These are phyloP conservation scores for Contarinia nasturtii DNA, from an alignment of 1,140 invertebrate genomes.

Conservation along the genomic window DNA sequence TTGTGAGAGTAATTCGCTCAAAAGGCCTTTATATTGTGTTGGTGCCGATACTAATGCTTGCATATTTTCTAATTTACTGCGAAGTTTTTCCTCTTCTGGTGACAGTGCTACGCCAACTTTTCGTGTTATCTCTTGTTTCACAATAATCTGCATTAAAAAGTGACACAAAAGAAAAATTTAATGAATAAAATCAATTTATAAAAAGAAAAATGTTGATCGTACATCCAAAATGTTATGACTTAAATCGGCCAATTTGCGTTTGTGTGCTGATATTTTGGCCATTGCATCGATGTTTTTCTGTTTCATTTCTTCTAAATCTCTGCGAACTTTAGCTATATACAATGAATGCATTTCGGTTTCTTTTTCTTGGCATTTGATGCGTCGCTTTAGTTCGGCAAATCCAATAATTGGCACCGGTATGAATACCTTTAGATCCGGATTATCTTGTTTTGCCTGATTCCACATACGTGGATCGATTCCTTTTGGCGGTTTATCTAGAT, in stretches of 20 bases:
- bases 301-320: slow-evolving; percentile 55
- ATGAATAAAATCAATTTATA: neutral
- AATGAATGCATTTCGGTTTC: slow-evolving; percentile 60
- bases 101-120: slow-evolving; percentile 70
- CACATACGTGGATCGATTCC: slow-evolving; percentile 62
- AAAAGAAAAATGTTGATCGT: slow-evolving; percentile 7
- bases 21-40: slow-evolving; percentile 76
- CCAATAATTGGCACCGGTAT: slow-evolving; percentile 87
- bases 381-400: slow-evolving; percentile 55
- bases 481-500: slow-evolving; percentile 67
- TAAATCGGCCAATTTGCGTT: slow-evolving; percentile 51
- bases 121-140: slow-evolving; percentile 66
- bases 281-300: slow-evolving; percentile 47
- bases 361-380: slow-evolving; percentile 63
- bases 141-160: slow-evolving; percentile 42
- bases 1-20: slow-evolving; percentile 78
- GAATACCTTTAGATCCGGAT: slow-evolving; percentile 73
- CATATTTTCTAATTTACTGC: slow-evolving; percentile 67
- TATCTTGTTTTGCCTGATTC: slow-evolving; percentile 82
- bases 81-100: slow-evolving; percentile 73
- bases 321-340: slow-evolving; percentile 53
- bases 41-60: slow-evolving; percentile 73
- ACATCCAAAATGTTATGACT: slow-evolving; percentile 60
- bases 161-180: neutral
- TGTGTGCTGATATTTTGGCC: slow-evolving; percentile 52